Evolutionary conservation across 1,140 invertebrate genomes (phyloP).

Genomic region (Drosophila gunungcola): DNA sequence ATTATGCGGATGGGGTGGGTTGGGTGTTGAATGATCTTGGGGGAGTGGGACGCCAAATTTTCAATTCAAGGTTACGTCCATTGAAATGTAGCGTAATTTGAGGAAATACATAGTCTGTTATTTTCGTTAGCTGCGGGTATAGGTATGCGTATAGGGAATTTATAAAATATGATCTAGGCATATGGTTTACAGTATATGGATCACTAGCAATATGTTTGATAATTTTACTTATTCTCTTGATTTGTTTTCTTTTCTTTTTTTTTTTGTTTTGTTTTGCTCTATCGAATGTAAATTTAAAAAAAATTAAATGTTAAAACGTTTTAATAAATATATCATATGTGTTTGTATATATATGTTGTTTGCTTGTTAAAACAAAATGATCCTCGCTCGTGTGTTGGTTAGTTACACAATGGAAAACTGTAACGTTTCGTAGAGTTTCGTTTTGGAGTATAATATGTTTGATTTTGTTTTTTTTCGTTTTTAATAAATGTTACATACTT

Average conservation of each 20-base stretch:
- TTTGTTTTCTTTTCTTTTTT: not conserved
- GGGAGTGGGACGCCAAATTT: constrained; percentile 1
- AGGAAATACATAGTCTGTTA: constrained; percentile 23
- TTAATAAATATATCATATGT: constrained; percentile 49
- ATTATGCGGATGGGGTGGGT: constrained; percentile 11
- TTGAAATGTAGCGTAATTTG: constrained; percentile 16
- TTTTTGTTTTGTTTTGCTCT: constrained; percentile 18
- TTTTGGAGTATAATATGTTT: constrained; percentile 68
- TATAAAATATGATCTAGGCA: constrained; percentile 48
- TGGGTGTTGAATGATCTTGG: constrained; percentile 3
- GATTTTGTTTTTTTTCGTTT: constrained; percentile 25
- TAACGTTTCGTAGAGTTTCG: constrained; percentile 70
- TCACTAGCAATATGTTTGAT: constrained; percentile 45
- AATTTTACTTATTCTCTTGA: constrained; percentile 32
- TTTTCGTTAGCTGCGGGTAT: constrained; percentile 32
- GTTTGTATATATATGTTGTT: constrained; percentile 36
- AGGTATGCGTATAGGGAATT: constrained; percentile 37
- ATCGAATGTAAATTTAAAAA: constrained; percentile 35
- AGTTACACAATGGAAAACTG: constrained; percentile 64
- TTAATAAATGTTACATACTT: constrained; percentile 72
- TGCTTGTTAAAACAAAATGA: constrained; percentile 43
- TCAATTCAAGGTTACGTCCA: constrained; percentile 20
- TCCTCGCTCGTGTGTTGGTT: constrained; percentile 42
- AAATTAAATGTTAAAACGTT: constrained; percentile 43
- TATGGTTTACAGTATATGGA: constrained; percentile 47